Evolutionary conservation across 2,113 vertebrate species (phyloP), one percentile per base, ranked within the genome.

Genomic region (Lepus americanus): DNA sequence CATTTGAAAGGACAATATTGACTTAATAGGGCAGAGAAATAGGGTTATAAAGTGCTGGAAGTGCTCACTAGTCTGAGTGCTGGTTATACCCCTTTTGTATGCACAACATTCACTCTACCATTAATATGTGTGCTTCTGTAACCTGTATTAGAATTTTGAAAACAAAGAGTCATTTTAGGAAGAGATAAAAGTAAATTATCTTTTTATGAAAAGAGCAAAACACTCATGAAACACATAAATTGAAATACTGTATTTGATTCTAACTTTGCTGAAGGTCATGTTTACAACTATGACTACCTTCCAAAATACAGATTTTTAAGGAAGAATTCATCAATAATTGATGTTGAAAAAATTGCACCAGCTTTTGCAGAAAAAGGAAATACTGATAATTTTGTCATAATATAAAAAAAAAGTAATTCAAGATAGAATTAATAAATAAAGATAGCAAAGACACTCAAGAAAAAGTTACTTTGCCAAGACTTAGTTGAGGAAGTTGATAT

Each of bases 301-400:
- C 39, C 10, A 89, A 77, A 82, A 76, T 53, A 53, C 0, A 94
- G 13, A 0, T 1, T 87, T 59, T 5, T n/a, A 89, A 82, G 36
- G 25, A 72, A 61, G 53, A 87, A 76, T 66, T 66, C 77, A 17
- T 82, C 31, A 82, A 49, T 63, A 88, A 90, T 82, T 36, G 63
- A 63, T 77, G 20, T 59, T 89, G 8, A 94, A 67, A 95, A 94
- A 83, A 87, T 44, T 61, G 22, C 5, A 61, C 59, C 31, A 92
- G 33, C 12, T 76, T 81, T 70, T 86, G 51, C 39, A 89, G n/a
- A 85, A 64, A 90, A 88, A 33, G 22, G 13, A 80, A 82, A 70
- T 23, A 73, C 5, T 49, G 1, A 94, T 64, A 25, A 74, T 70
- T 69, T 95, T 85, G 36, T 95, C 9, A 23, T 3, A 63, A 14